Percentiles rank a stretch among this genome's conserved stretches.
Evolutionary conservation across 1,140 invertebrate species (phyloP).

Genomic region (Phymorhynchus buccinoides): DNA sequence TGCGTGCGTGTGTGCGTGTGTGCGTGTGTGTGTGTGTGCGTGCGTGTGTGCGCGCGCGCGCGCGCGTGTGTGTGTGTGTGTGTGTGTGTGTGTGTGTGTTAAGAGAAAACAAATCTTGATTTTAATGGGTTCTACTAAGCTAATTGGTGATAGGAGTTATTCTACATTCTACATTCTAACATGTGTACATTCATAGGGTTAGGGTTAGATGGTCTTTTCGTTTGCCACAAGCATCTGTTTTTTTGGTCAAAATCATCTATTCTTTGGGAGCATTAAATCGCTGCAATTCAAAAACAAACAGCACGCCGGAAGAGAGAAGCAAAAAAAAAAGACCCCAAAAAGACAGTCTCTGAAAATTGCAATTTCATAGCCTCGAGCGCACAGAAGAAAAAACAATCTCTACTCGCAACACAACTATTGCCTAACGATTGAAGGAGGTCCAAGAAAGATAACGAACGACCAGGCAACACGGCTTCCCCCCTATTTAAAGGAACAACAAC

Average conservation of each 20-base stretch:
- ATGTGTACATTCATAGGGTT: not conserved
- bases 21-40: not conserved
- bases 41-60: not conserved
- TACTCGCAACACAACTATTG: not conserved
- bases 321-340: no score
- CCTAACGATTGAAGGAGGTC: not conserved
- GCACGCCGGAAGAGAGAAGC: not conserved
- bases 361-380: not conserved
- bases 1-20: not conserved
- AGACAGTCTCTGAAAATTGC: not conserved
- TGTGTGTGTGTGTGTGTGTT: no score
- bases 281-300: not conserved
- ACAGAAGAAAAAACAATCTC: not conserved
- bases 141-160: not conserved
- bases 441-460: not conserved
- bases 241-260: no score
- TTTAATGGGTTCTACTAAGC: not conserved
- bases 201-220: no score
- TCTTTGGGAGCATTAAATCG: no score
- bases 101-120: not conserved
- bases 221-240: no score
- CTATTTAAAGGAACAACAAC: not conserved
- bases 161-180: not conserved
- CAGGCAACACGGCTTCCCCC: not conserved
- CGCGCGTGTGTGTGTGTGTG: no score